These are phyloP conservation scores for Caradrina clavipalpis DNA, from an alignment of 2,888 invertebrate species.

Conservation along the genomic window DNA sequence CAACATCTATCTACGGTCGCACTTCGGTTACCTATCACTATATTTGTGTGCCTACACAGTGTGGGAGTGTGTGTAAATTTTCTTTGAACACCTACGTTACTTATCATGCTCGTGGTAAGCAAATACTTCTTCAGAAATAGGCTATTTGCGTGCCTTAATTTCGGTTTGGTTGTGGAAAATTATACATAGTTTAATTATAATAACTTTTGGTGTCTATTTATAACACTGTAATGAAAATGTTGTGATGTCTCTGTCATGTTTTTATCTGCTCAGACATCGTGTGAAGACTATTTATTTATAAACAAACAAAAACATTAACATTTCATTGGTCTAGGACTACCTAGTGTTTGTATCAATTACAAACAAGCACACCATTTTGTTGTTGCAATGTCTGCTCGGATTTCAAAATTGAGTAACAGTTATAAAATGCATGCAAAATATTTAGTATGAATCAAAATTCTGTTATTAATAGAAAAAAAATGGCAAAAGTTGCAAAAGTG, in stretches of 20 bases:
- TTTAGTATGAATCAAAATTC: too few relatives aligned
- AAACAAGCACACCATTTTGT: too few relatives aligned
- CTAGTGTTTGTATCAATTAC: too few relatives aligned
- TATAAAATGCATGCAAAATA: too few relatives aligned
- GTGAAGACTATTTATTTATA: background rate
- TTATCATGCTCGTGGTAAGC: background rate
- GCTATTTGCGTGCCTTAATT: background rate
- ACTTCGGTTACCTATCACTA: conserved; percentile 65
- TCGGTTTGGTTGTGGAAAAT: background rate
- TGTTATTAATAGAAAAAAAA: too few relatives aligned
- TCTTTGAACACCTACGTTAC: background rate
- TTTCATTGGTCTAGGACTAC: too few relatives aligned
- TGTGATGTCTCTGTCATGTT: background rate
- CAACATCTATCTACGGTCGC: conserved; percentile 73
- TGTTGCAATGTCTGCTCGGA: background rate
- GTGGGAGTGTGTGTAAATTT: conserved; percentile 23
- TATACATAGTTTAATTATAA: background rate
- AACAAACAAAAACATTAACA: too few relatives aligned
- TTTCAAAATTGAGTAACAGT: too few relatives aligned
- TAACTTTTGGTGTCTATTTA: background rate
- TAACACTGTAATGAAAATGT: background rate
- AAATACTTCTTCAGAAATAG: background rate
- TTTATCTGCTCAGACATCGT: background rate
- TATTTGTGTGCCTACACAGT: conserved; percentile 3
- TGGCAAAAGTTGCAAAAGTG: too few relatives aligned